Percentiles rank a stretch among this genome's conserved stretches.
These are phyloP conservation scores for Tetrapedia diversipes DNA, from an alignment of 2,888 invertebrate species.

Conservation along the genomic window DNA sequence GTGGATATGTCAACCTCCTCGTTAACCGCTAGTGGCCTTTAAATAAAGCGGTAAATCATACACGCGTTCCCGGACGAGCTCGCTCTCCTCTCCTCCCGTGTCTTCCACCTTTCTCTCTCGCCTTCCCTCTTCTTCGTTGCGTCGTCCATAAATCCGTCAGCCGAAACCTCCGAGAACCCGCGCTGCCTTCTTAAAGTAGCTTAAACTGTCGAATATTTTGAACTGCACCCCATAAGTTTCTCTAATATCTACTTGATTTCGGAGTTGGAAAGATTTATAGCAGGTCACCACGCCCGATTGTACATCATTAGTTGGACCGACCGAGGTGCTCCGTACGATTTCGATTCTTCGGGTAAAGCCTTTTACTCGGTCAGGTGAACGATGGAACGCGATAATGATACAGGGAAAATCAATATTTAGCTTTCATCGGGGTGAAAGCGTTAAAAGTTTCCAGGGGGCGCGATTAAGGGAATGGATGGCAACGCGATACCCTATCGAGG, in stretches of 20 bases:
- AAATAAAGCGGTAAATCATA: conserved; percentile 70
- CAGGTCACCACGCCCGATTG: not conserved
- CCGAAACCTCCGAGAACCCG: not conserved
- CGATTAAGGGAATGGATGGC: conserved; percentile 43
- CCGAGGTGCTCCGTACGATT: too few species aligned
- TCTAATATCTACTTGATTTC: not conserved
- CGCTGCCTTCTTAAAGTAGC: not conserved
- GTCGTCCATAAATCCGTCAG: conserved; percentile 8
- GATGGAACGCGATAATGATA: too few species aligned
- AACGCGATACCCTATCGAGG: conserved; percentile 8
- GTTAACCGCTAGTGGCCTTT: conserved; percentile 66
- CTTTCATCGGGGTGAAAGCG: conserved; percentile 30
- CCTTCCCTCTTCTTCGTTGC: not conserved
- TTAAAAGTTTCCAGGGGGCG: conserved; percentile 22
- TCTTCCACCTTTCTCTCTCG: not conserved
- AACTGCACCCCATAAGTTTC: not conserved
- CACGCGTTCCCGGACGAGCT: conserved; percentile 21
- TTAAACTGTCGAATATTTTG: conserved; percentile 13
- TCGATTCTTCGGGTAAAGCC: not conserved
- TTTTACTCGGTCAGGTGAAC: too few species aligned
- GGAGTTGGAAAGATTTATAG: not conserved
- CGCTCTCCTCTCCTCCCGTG: not conserved
- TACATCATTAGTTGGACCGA: too few species aligned
- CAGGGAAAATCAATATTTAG: conserved; percentile 32
- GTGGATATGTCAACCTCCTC: conserved; percentile 65